Base-by-base conservation (phyloP, 2,888 invertebrate species). In the Allygus modestus region DNA sequence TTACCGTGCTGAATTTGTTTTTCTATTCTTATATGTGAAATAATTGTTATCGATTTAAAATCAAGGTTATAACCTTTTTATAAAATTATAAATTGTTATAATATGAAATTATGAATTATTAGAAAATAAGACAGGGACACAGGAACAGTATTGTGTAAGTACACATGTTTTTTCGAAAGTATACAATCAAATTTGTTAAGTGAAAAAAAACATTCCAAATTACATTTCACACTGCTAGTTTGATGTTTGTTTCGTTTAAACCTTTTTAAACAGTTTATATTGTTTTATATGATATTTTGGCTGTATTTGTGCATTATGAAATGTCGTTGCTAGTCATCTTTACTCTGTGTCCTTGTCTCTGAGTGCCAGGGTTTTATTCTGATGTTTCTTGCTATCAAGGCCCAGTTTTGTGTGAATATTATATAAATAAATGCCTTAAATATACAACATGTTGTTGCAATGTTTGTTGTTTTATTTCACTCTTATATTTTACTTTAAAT, bases 401-500 rank as follows among this genome's bases (percentile, higher is more conserved):
- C 77, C 51, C 77, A 23, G 23, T 77, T 77, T 73, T 77, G 26
- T 77, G 77, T 77, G 77, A 23, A 46, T 43, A 73, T n/a, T 20
- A 41, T 41, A 20, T 41, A 15, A 41, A 77, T 77, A 77, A 46
- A 77, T 77, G 77, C 77, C 77, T 77, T 77, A 77, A 77, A 77
- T 77, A 77, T 77, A 46, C 43, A 77, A 46, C 23, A 26, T 77
- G 51, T 77, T 51, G 28, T 77, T 77, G 17, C 46, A 9, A 71
- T 37, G 4, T 33, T 2, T 31, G 28, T 69, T 69, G 33, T 33
- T 69, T 33, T 15, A 33, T 69, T 69, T 33, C 61, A 28, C 26
- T 61, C 1, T 61, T 23, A 61, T 28, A 61, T 23, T 61, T 12
- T 4, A 51, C 37, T 4, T 4, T 11, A 37, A 37, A n/a, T n/a